Conservation (phyloP, 2,797 vertebrate genomes). For the Sus cebifrons region DNA sequence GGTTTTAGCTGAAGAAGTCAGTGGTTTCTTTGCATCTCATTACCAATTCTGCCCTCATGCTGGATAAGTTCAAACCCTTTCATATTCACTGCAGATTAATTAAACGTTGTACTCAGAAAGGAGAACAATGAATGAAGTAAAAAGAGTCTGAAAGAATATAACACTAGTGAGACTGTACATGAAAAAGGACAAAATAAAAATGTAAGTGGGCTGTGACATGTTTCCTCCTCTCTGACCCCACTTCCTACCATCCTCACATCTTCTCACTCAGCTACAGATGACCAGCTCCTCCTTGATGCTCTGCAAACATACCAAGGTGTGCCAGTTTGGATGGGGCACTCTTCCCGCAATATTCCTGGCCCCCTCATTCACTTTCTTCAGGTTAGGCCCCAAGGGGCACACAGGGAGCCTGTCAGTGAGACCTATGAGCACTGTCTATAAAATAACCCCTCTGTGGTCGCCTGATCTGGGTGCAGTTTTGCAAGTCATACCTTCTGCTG, state of each 20-base stretch:
- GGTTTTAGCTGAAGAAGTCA: not conserved
- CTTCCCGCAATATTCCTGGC: fast-evolving
- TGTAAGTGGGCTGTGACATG: not conserved
- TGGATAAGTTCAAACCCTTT: conserved; percentile 58
- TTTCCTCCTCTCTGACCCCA: not conserved
- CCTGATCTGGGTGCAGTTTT: not conserved
- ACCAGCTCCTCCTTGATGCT: not conserved
- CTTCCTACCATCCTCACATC: not conserved
- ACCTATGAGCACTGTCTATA: not conserved
- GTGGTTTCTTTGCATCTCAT: not conserved
- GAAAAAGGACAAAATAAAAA: conserved; percentile 51
- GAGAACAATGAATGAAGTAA: conserved; percentile 59
- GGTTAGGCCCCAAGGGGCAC: not conserved
- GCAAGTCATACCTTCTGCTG: not conserved
- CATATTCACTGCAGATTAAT: conserved; percentile 59
- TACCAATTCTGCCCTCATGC: conserved; percentile 1
- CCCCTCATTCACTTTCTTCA: not conserved
- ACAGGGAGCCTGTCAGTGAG: not conserved
- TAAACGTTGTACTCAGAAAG: conserved; percentile 50
- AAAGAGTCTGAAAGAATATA: not conserved
- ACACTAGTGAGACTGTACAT: not conserved
- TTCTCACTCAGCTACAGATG: not conserved
- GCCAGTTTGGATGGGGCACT: fast-evolving
- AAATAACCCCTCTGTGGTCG: not conserved
- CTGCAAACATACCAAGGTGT: fast-evolving